Percentiles rank a stretch among this genome's conserved stretches.
Conservation (phyloP, 2,113 vertebrate genomes). For the Patagioenas fasciata region DNA sequence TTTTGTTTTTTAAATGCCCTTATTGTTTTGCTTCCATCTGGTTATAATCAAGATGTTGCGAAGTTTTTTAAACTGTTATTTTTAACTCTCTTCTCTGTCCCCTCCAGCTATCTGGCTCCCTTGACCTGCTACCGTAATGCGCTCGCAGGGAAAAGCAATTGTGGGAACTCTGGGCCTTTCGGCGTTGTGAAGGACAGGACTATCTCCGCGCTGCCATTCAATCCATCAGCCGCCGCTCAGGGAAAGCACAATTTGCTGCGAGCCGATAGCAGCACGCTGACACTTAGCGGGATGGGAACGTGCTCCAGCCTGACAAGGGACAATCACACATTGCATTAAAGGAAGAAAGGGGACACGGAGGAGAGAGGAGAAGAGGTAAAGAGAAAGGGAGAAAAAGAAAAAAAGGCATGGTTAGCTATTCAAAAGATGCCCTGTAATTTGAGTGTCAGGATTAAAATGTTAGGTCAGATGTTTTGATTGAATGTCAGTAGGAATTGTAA, state of each 20-base stretch:
- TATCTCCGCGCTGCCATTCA: conserved; percentile 39
- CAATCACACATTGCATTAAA: conserved; percentile 50
- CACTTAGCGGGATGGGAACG: conserved; percentile 50
- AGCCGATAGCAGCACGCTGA: conserved; percentile 42
- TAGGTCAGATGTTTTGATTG: conserved; percentile 72
- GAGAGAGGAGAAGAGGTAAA: conserved; percentile 8
- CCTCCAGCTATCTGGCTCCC: background rate
- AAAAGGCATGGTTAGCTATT: conserved; percentile 43
- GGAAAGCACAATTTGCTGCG: conserved; percentile 59
- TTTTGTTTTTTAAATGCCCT: background rate
- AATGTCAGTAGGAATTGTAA: conserved; percentile 53
- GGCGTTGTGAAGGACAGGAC: conserved; percentile 47
- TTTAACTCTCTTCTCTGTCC: conserved; percentile 15
- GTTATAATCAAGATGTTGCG: background rate
- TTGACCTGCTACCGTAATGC: background rate
- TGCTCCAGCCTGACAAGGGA: conserved; percentile 62
- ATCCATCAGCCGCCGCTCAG: conserved; percentile 17
- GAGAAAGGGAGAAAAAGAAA: background rate
- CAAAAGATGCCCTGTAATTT: conserved; percentile 64
- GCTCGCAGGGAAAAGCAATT: conserved; percentile 27
- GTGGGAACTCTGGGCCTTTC: conserved; percentile 11
- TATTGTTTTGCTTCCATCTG: background rate
- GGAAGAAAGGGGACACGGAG: conserved; percentile 9
- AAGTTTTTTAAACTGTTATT: conserved; percentile 3
- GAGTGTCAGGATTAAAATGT: conserved; percentile 67